These are phyloP conservation scores for Pachliopta kotzebuea DNA, from an alignment of 2,888 invertebrate species.

Conservation along the genomic window DNA sequence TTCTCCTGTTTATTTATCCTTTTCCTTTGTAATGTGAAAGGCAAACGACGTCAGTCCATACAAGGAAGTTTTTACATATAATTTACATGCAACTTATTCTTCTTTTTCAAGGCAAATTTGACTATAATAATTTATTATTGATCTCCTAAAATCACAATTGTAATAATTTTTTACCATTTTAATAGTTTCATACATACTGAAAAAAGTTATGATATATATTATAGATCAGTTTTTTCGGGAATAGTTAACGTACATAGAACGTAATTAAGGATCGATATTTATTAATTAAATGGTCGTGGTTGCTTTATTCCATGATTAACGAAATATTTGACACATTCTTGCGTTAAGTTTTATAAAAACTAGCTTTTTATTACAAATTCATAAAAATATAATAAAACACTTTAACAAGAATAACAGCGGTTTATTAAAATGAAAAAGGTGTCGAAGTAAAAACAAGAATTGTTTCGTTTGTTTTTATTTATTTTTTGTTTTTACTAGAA, in stretches of 20 bases:
- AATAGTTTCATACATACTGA: no score
- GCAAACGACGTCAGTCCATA: no score
- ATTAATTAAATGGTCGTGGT: constrained; percentile 6
- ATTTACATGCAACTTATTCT: no score
- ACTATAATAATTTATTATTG: no score
- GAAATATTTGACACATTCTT: background rate
- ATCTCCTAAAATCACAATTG: no score
- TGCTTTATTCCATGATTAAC: background rate
- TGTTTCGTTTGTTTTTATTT: constrained; percentile 1
- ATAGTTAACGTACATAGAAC: constrained; percentile 5
- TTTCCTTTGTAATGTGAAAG: no score
- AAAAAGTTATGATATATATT: no score
- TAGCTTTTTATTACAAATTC: background rate
- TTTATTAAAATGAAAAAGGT: constrained; percentile 4
- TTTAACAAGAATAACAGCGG: background rate
- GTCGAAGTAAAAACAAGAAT: constrained; percentile 1
- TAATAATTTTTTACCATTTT: no score
- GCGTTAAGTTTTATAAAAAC: background rate
- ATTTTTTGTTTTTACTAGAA: constrained; percentile 21
- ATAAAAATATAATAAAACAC: background rate
- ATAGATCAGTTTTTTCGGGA: no score
- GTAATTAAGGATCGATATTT: constrained; percentile 13
- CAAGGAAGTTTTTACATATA: no score
- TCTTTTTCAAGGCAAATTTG: no score
- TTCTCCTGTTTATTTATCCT: no score